phyloP scores from a whole-genome alignment of 2,797 vertebrate genomes.

The Antennarius maculatus region DNA sequence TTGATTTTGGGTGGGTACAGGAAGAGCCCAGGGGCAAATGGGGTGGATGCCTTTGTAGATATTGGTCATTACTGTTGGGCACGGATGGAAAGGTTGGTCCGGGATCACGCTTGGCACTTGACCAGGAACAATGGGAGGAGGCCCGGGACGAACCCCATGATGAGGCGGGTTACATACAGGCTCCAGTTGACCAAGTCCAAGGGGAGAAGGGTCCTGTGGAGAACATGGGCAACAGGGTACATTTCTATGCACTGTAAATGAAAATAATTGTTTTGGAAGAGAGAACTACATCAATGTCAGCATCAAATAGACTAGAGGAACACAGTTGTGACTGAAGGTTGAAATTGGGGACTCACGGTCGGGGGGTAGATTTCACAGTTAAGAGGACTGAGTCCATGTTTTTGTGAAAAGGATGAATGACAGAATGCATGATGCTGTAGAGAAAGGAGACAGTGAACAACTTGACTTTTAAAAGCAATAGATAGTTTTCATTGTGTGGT shows the following conservation, averaged over 20 bases:
- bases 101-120: background rate
- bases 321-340: background rate
- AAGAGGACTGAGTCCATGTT: rapidly evolving
- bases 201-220: conserved; percentile 2
- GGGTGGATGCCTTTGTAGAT: conserved; percentile 22
- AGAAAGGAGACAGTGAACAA: background rate
- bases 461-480: background rate
- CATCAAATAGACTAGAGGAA: background rate
- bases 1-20: background rate
- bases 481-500: no score
- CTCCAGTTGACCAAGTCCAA: background rate
- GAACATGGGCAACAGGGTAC: background rate
- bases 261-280: background rate
- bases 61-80: background rate
- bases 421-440: conserved; percentile 38
- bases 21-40: conserved; percentile 33
- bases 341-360: conserved; percentile 12
- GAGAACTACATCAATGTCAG: background rate
- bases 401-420: rapidly evolving
- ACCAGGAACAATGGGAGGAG: background rate
- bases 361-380: conserved; percentile 39
- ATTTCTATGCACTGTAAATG: background rate
- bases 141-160: no score
- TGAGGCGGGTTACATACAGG: background rate
- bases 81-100: background rate